Percentiles rank a stretch among this genome's conserved stretches.
phyloP scores from a whole-genome alignment of 2,888 invertebrate genomes.

The Thecocarcelia acutangulata region DNA sequence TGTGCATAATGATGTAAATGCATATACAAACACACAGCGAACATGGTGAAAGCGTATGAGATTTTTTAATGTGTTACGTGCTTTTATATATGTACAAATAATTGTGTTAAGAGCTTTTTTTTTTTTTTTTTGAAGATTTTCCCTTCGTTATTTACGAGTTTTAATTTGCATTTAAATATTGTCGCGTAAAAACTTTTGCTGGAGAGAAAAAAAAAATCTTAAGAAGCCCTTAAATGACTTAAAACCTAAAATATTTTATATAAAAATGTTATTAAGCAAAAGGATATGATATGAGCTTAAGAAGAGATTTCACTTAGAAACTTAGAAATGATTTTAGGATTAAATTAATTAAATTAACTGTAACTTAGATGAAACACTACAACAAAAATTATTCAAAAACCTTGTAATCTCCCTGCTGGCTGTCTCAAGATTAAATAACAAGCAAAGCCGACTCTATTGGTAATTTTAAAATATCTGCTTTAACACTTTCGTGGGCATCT shows the following conservation, averaged over 20 bases:
- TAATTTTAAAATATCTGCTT: no score
- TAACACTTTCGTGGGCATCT: no score
- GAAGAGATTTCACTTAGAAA: no score
- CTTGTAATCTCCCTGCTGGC: no score
- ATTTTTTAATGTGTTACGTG: neutral
- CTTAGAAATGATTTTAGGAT: no score
- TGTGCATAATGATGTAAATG: neutral
- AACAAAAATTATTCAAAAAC: no score
- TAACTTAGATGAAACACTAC: no score
- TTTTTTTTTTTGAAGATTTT: constrained; percentile 36
- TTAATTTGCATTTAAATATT: constrained; percentile 67
- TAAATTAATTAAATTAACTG: no score
- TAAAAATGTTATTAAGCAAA: neutral
- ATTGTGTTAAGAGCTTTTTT: neutral
- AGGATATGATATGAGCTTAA: no score
- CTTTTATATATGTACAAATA: neutral
- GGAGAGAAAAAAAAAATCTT: constrained; percentile 5
- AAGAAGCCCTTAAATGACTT: constrained; percentile 37
- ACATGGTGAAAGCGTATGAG: neutral
- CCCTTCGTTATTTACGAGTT: constrained; percentile 62
- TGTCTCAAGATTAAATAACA: no score
- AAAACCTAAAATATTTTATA: neutral
- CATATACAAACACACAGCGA: neutral
- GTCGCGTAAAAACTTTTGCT: constrained; percentile 35
- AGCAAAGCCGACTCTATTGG: no score